phyloP scores from a whole-genome alignment of 2,888 invertebrate species.

The Lingula anatina region DNA sequence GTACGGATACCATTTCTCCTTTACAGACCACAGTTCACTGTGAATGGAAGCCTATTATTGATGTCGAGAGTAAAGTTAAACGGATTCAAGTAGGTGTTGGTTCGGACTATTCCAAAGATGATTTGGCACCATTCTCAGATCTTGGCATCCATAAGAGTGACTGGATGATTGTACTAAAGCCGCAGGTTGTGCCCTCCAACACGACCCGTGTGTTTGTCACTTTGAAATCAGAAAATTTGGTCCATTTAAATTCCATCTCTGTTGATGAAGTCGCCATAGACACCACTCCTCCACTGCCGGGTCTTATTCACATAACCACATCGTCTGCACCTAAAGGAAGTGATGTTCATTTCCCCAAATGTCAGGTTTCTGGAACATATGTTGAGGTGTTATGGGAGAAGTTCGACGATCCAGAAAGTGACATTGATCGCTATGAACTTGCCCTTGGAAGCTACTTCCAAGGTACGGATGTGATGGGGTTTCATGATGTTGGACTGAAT shows the following conservation, averaged over 20 bases:
- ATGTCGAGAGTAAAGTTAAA: too few relatives aligned
- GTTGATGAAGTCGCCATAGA: slow-evolving; percentile 14
- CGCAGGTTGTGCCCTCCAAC: too few relatives aligned
- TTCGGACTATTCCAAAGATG: too few relatives aligned
- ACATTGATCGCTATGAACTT: slow-evolving; percentile 14
- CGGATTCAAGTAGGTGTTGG: too few relatives aligned
- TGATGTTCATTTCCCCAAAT: slow-evolving; percentile 11
- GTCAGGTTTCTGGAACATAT: too few relatives aligned
- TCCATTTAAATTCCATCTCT: slow-evolving; percentile 10
- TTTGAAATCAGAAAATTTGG: slow-evolving; percentile 14
- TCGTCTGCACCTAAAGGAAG: too few relatives aligned
- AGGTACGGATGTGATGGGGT: slow-evolving; percentile 7
- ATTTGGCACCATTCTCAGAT: too few relatives aligned
- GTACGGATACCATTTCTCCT: slow-evolving; percentile 14
- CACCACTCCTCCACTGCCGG: slow-evolving; percentile 11
- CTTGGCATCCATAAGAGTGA: too few relatives aligned
- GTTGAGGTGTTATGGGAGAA: slow-evolving; percentile 5
- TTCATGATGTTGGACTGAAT: slow-evolving; percentile 1
- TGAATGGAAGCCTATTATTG: too few relatives aligned
- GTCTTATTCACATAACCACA: slow-evolving; percentile 14
- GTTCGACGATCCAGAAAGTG: slow-evolving; percentile 14
- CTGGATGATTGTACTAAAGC: too few relatives aligned
- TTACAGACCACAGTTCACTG: slow-evolving; percentile 13
- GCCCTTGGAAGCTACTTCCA: slow-evolving; percentile 9
- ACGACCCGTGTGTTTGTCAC: slow-evolving; percentile 13